A percentile compares a stretch with the other conserved stretches of the same genome.
phyloP scores from a whole-genome alignment of 2,797 vertebrate genomes.

The Aselliscus stoliczkanus region DNA sequence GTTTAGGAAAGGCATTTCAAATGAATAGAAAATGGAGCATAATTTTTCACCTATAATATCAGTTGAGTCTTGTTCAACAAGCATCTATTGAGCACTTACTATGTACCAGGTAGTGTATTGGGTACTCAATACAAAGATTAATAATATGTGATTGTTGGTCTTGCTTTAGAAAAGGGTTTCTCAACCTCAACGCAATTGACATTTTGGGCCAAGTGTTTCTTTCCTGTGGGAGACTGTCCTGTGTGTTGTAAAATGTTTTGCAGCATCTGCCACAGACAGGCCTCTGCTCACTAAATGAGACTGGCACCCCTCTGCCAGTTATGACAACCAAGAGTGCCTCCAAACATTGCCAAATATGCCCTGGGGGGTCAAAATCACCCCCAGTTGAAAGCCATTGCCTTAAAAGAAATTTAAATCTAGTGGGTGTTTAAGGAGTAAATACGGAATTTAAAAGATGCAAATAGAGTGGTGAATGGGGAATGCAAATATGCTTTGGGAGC shows the following conservation, averaged over 20 bases:
- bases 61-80: constrained; percentile 22
- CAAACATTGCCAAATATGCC: not conserved
- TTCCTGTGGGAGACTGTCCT: not conserved
- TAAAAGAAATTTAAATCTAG: not conserved
- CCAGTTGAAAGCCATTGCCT: not conserved
- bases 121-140: not conserved
- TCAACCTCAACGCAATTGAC: not conserved
- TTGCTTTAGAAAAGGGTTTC: not conserved
- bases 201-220: not conserved
- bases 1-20: not conserved
- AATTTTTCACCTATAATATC: not conserved
- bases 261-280: not conserved
- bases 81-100: not conserved
- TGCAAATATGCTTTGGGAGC: not conserved
- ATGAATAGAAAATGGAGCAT: not conserved
- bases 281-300: not conserved
- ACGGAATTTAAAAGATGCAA: not conserved
- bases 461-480: not conserved
- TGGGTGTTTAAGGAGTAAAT: not conserved
- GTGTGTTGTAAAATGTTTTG: not conserved
- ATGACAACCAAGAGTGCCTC: not conserved
- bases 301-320: not conserved
- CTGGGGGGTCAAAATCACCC: not conserved
- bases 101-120: not conserved
- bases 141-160: not conserved